Base-by-base conservation (phyloP, 2,888 invertebrate species). In the Aleiodes alternator region DNA sequence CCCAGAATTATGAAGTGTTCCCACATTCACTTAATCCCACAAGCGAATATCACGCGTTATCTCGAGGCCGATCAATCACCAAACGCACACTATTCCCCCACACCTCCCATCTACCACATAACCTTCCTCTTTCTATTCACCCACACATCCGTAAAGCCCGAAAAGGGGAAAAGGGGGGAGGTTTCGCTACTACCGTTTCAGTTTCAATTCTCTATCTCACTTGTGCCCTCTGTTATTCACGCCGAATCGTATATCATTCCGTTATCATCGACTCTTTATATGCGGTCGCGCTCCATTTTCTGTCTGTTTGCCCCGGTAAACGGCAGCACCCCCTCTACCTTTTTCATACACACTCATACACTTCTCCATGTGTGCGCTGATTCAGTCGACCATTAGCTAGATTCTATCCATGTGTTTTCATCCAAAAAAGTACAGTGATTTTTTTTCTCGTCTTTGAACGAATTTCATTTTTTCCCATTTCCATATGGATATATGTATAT, bases 251-350 rank as follows among this genome's bases (percentile, higher is more conserved):
- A 89, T 89, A 89, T 89, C 89, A 89, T 88, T 87, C 86, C 88
- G 89, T 89, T 89, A 89, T 89, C 89, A 89, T 89, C 89, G 89
- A 88, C 89, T 89, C 89, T 89, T 89, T 89, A 89, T 89, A 88
- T 87, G 89, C 88, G 89, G 88, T 87, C 85, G 89, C 87, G 88
- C 88, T 88, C 88, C 88, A 89, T 89, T 89, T 89, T 89, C 89
- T 88, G 87, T 89, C 88, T 87, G 89, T 89, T 89, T 89, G 87
- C 87, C 87, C 87, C 84, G 86, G 85, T 86, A 86, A 86, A 87
- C 84, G 86, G 79, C 75, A 64, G 79, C 73, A 64, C 11, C 70
- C 50, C 55, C 12, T 51, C 50, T 53, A 31, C 50, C 76, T 43
- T 43, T 43, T 78, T 77, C 78, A 79, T 80, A 80, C 79, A 80